Conservation (phyloP, 2,113 vertebrate species). For the Forbesichthys agassizii region DNA sequence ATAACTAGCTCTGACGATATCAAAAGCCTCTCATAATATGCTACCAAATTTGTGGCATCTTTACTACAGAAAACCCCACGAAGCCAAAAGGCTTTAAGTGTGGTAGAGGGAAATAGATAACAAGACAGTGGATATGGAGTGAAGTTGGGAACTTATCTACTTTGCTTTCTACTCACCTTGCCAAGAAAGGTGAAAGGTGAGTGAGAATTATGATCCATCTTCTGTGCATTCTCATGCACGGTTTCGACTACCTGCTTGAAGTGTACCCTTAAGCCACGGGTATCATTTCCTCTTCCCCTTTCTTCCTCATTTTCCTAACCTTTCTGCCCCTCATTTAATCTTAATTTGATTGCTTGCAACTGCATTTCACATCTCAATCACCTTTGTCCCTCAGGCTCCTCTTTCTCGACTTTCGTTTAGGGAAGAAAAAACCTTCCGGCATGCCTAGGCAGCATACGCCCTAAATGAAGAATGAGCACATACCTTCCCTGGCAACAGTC, state of each 20-base stretch:
- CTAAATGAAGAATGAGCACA: slow-evolving; percentile 38
- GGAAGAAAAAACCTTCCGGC: slow-evolving; percentile 12
- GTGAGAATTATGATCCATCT: not conserved
- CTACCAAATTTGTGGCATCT: too few species aligned
- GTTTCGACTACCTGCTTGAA: not conserved
- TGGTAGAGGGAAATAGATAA: not conserved
- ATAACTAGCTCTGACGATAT: too few species aligned
- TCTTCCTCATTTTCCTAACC: slow-evolving; percentile 5
- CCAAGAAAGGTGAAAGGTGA: not conserved
- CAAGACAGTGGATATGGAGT: not conserved
- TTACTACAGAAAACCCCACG: too few species aligned
- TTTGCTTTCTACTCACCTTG: not conserved
- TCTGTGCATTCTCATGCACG: not conserved
- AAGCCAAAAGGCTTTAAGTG: too few species aligned
- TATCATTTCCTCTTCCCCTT: not conserved
- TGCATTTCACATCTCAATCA: not conserved
- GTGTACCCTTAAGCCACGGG: not conserved
- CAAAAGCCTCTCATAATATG: too few species aligned
- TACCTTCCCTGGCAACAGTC: slow-evolving; percentile 27
- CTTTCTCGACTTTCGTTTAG: not conserved
- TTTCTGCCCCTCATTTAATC: not conserved
- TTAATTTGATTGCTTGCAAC: not conserved
- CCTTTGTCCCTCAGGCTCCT: slow-evolving; percentile 3
- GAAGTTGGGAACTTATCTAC: not conserved
- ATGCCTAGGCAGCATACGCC: slow-evolving; percentile 14